Evolutionary conservation across 2,888 invertebrate species (phyloP).

Genomic region (Trichopria drosophilae): DNA sequence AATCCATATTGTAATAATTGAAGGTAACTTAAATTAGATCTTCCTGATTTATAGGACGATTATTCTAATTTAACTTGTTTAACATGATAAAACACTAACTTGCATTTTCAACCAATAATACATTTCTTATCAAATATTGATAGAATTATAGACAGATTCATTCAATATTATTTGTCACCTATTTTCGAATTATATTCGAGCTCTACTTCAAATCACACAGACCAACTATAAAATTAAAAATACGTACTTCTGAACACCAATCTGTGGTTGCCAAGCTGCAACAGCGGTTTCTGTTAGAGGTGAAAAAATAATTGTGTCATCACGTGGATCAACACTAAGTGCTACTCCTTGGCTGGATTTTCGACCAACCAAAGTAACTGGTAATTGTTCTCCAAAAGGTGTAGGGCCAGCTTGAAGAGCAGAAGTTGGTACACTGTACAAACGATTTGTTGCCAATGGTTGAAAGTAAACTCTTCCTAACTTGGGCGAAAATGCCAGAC

Average conservation of each 20-base stretch:
- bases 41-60: too few relatives aligned
- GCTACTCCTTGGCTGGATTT: constrained; percentile 85
- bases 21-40: too few relatives aligned
- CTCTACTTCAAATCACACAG: too few relatives aligned
- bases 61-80: too few relatives aligned
- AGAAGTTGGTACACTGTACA: constrained; percentile 77
- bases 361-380: constrained; percentile 76
- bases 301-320: constrained; percentile 76
- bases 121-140: too few relatives aligned
- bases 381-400: constrained; percentile 70
- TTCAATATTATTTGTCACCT: too few relatives aligned
- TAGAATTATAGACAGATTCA: too few relatives aligned
- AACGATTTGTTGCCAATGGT: constrained; percentile 73
- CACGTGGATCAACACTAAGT: constrained; percentile 70
- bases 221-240: too few relatives aligned
- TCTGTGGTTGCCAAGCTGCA: constrained; percentile 77
- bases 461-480: constrained; percentile 70
- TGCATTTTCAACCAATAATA: too few relatives aligned
- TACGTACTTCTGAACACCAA: constrained; percentile 70
- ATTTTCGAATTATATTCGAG: too few relatives aligned
- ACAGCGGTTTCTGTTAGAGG: constrained; percentile 80
- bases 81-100: too few relatives aligned
- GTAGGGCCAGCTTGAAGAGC: constrained; percentile 74
- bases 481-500: constrained; percentile 69
- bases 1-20: too few relatives aligned